phyloP scores from a whole-genome alignment of 2,797 vertebrate species.

The Pempheris klunzingeri region DNA sequence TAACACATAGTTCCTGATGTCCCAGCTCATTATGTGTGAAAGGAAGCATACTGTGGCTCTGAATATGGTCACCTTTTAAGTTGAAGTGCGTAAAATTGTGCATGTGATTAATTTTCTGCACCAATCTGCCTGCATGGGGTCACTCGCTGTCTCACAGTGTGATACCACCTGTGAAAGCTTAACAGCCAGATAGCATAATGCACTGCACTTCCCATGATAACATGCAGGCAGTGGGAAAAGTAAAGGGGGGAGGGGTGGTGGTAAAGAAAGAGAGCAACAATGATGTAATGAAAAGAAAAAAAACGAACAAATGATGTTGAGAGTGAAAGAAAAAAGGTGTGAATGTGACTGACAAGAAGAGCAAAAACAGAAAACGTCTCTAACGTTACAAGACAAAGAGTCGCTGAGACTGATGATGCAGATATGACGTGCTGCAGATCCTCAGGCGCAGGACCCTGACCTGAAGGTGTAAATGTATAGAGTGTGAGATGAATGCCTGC shows the following conservation, averaged over 20 bases:
- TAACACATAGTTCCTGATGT: conserved; percentile 37
- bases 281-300: conserved; percentile 23
- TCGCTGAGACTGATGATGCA: conserved; percentile 6
- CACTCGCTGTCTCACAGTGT: too few relatives aligned
- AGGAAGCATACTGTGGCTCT: conserved; percentile 18
- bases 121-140: not conserved
- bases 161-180: conserved; percentile 4
- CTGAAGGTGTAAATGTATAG: conserved; percentile 12
- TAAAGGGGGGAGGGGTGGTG: conserved; percentile 2
- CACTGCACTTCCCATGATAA: not conserved
- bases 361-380: conserved; percentile 6
- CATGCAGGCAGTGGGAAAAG: not conserved
- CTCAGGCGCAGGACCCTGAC: not conserved
- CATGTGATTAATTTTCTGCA: not conserved
- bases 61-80: conserved; percentile 5
- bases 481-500: conserved; percentile 16
- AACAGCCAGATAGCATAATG: not conserved
- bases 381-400: not conserved
- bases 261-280: conserved; percentile 1
- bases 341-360: conserved; percentile 30
- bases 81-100: not conserved
- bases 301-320: conserved; percentile 10
- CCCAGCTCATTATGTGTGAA: conserved; percentile 33
- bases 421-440: conserved; percentile 7
- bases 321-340: conserved; percentile 43